These are phyloP conservation scores for Lacanobia wlatinum DNA, from an alignment of 2,888 invertebrate species.

Conservation along the genomic window DNA sequence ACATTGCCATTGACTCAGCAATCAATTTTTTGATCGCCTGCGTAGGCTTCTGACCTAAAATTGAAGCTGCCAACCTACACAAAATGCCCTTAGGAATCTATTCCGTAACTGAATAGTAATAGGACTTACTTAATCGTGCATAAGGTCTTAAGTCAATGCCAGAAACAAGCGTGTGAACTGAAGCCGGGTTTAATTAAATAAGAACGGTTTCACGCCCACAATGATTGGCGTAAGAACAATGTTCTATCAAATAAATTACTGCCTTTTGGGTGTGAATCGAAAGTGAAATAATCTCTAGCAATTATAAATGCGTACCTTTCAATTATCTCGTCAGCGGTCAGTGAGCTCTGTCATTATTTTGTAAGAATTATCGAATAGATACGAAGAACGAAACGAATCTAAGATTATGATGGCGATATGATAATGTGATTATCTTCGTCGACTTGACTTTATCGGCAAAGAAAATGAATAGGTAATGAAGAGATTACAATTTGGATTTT, in stretches of 20 bases:
- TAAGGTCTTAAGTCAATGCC: conserved; percentile 58
- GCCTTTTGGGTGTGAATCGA: conserved; percentile 69
- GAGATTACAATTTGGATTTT: conserved; percentile 1
- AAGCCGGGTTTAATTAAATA: conserved; percentile 53
- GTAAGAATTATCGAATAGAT: conserved; percentile 47
- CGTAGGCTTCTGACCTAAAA: conserved; percentile 41
- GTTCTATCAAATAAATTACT: conserved; percentile 69
- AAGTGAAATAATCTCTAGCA: conserved; percentile 72
- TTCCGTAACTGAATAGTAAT: conserved; percentile 46
- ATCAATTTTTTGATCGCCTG: conserved; percentile 37
- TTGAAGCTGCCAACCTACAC: conserved; percentile 36
- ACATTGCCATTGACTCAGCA: conserved; percentile 27
- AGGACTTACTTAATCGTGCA: conserved; percentile 45
- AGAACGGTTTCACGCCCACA: conserved; percentile 49
- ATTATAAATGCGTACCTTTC: conserved; percentile 58
- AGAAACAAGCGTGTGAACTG: conserved; percentile 56
- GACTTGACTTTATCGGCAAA: background rate
- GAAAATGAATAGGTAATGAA: conserved; percentile 22
- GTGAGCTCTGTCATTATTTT: conserved; percentile 46
- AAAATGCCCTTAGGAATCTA: conserved; percentile 37
- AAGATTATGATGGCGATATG: conserved; percentile 13
- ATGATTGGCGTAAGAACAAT: conserved; percentile 56
- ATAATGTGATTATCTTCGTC: conserved; percentile 7
- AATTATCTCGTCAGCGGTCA: conserved; percentile 60
- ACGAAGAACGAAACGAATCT: conserved; percentile 7